A percentile compares a stretch with the other conserved stretches of the same genome.
These are phyloP conservation scores for Papilio demoleus DNA, from an alignment of 2,888 invertebrate genomes.

Conservation along the genomic window DNA sequence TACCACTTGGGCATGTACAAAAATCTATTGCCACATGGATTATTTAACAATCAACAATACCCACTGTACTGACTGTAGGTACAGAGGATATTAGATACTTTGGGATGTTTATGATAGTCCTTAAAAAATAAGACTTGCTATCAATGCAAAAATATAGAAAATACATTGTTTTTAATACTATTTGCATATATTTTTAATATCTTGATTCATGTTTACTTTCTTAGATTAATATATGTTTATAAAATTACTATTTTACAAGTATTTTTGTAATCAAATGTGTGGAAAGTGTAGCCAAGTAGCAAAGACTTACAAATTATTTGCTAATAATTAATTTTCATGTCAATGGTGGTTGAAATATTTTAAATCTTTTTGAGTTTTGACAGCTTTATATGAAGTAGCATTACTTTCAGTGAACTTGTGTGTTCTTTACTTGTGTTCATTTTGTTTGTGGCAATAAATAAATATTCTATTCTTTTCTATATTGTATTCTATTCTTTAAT, in stretches of 20 bases:
- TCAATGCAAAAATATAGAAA: background rate
- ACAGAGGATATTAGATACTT: background rate
- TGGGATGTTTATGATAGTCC: background rate
- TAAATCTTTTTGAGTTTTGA: no score
- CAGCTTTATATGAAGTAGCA: no score
- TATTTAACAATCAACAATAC: background rate
- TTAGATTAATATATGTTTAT: background rate
- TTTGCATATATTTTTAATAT: background rate
- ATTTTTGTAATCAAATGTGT: no score
- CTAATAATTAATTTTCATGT: no score
- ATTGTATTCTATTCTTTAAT: no score
- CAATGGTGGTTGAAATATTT: no score
- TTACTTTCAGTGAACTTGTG: no score
- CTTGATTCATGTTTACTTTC: background rate
- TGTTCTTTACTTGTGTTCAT: no score
- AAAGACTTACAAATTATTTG: no score
- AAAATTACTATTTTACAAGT: background rate
- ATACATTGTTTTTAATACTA: background rate
- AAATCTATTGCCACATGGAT: background rate
- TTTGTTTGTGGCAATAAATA: no score
- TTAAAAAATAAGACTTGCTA: background rate
- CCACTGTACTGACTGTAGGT: background rate
- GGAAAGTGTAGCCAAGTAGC: no score
- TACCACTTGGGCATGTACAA: background rate
- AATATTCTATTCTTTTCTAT: no score